These are phyloP conservation scores for Campoplex nolae DNA, from an alignment of 2,888 invertebrate species.

Conservation along the genomic window DNA sequence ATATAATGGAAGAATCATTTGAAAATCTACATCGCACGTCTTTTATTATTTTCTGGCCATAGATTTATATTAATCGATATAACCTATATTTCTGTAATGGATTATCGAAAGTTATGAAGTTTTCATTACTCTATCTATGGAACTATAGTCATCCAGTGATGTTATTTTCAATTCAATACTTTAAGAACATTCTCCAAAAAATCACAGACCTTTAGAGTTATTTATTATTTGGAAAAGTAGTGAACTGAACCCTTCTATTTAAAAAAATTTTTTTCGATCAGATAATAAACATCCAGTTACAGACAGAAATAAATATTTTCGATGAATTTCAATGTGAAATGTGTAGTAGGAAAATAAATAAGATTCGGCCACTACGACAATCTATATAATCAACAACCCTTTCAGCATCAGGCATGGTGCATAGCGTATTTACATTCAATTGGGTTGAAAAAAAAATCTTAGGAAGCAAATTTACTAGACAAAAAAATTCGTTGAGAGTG, in stretches of 20 bases:
- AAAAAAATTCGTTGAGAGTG: conserved; percentile 1
- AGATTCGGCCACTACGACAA: background rate
- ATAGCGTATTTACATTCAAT: background rate
- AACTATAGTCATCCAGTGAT: background rate
- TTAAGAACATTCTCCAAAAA: too few species aligned
- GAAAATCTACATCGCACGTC: conserved; percentile 1
- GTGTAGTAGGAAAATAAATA: background rate
- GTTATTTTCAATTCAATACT: background rate
- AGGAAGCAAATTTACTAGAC: background rate
- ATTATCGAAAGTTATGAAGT: background rate
- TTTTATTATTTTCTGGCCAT: conserved; percentile 1
- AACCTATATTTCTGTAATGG: conserved; percentile 12
- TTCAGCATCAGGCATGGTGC: background rate
- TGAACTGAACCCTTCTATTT: too few species aligned
- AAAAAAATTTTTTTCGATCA: too few species aligned
- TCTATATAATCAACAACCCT: background rate
- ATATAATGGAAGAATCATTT: conserved; percentile 32
- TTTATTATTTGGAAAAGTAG: too few species aligned
- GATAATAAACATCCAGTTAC: too few species aligned
- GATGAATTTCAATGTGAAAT: too few species aligned
- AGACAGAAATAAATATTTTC: too few species aligned
- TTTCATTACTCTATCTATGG: background rate
- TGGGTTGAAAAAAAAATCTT: background rate
- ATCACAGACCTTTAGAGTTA: too few species aligned
- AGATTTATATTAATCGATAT: conserved; percentile 17